Base-by-base conservation (phyloP, 2,797 vertebrate species). In the Acanthiza pusilla region DNA sequence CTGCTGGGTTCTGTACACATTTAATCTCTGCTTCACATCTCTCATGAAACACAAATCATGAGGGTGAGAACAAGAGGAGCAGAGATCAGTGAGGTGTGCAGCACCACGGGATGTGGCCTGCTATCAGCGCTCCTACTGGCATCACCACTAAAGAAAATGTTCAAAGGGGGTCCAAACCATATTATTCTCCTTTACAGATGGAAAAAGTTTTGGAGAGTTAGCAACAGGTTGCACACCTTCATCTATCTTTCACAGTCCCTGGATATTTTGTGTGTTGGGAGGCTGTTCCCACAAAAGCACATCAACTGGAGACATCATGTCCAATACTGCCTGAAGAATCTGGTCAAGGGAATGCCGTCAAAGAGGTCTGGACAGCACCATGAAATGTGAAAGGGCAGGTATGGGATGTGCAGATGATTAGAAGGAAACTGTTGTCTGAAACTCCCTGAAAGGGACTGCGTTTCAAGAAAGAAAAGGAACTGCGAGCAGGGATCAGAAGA, bases 51-150 rank as follows among this genome's bases (percentile, higher is more conserved):
- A 78, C 34, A 72, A 32, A 87, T 48, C 62, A 75, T 30, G 50
- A 92, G 3, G 27, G 21, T 21, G 62, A 74, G 68, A 92, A 55
- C 12, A 54, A 45, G 76, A 57, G 60, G n/a, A 80, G 65, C 22
- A 45, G 61, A 63, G 36, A 34, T 58, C 42, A 80, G 73, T 5
- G 12, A 57, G 29, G 66, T 16, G 75, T 54, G 81, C 42, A 68
- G 23, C 45, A 21, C 19, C 1, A 0, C 2, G n/a, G 57, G 5
- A 74, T 0, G 0, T 5, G 53, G 19, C 27, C 32, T 57, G 38
- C 54, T 55, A 53, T n/a, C 66, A 50, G 38, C 13, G 15, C 47
- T 48, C 54, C 29, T 89, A 77, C 54, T 68, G 78, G 26, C 26
- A 81, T 25, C 22, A 13, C 12, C 57, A 43, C 34, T 43, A 58